phyloP scores from a whole-genome alignment of 2,888 invertebrate genomes.

The Sicus ferrugineus region DNA sequence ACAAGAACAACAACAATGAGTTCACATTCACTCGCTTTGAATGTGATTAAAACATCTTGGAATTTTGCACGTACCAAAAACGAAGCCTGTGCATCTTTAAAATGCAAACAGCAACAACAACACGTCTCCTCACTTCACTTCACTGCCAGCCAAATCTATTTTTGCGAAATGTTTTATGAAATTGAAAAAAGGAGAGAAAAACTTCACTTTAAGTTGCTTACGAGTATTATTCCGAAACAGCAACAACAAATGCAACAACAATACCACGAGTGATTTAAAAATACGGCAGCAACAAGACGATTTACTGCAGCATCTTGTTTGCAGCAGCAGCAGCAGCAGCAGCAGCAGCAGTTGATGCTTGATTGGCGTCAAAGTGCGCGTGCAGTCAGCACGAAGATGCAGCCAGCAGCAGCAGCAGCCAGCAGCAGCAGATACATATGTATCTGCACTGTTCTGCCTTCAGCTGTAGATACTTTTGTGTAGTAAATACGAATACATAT shows the following conservation, averaged over 20 bases:
- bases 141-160: conserved; percentile 6
- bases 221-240: background rate
- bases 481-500: background rate
- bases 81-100: background rate
- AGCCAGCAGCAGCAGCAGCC: conserved; percentile 4
- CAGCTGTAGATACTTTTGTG: background rate
- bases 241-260: background rate
- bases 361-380: background rate
- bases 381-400: too few relatives aligned
- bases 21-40: background rate
- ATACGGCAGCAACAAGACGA: conserved; percentile 6
- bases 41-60: background rate
- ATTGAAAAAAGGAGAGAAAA: background rate
- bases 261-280: conserved; percentile 6
- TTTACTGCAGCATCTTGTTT: background rate
- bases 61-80: background rate
- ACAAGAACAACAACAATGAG: background rate
- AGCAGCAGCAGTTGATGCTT: background rate
- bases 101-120: conserved; percentile 3
- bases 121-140: background rate
- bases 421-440: background rate
- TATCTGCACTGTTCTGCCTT: background rate
- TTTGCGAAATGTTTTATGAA: background rate
- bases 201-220: background rate
- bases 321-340: background rate